Conservation (phyloP, 2,113 vertebrate species). For the Misgurnus anguillicaudatus region DNA sequence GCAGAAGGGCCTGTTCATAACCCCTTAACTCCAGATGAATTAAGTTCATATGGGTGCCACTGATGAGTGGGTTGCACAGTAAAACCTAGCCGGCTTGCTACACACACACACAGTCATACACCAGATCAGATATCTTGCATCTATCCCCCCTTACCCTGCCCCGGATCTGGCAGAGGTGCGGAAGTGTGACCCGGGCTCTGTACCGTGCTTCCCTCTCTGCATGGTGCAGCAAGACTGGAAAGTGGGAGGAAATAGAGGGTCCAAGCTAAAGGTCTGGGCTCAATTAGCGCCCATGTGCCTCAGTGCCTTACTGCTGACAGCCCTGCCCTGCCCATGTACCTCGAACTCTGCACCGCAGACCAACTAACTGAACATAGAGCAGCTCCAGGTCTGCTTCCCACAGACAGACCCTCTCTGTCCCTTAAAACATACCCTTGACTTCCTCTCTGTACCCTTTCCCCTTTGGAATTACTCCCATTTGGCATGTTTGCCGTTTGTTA, state of each 20-base stretch:
- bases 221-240: neutral
- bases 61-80: conserved; percentile 6
- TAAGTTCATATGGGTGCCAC: conserved; percentile 45
- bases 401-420: conserved; percentile 28
- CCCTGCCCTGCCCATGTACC: conserved; percentile 41
- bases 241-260: neutral
- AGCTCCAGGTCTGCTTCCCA: conserved; percentile 24
- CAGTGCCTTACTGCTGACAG: conserved; percentile 47
- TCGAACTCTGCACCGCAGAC: conserved; percentile 43
- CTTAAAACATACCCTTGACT: conserved; percentile 15
- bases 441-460: conserved; percentile 19
- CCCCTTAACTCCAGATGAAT: conserved; percentile 42
- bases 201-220: conserved; percentile 19
- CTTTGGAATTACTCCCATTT: conserved; percentile 29
- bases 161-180: conserved; percentile 40
- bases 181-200: conserved; percentile 42
- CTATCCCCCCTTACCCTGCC: conserved; percentile 18
- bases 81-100: conserved; percentile 33
- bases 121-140: conserved; percentile 53
- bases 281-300: conserved; percentile 49
- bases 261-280: conserved; percentile 51
- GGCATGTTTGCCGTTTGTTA: neutral
- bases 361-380: conserved; percentile 35
- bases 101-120: neutral
- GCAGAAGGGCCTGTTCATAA: conserved; percentile 53